Evolutionary conservation across 2,888 invertebrate genomes (phyloP).

Genomic region (Phengaris arion): DNA sequence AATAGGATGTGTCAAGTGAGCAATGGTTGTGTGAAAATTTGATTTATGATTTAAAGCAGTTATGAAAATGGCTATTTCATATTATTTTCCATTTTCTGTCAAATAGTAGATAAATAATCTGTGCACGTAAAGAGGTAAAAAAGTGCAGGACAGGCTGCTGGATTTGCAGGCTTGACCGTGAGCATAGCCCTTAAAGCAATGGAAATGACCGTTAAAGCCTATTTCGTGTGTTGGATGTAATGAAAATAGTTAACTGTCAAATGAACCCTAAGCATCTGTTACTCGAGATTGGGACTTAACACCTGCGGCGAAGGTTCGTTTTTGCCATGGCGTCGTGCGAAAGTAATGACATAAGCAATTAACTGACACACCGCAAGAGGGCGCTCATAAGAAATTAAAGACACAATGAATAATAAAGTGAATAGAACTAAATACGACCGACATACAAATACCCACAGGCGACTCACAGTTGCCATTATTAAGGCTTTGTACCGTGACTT

Average conservation of each 20-base stretch:
- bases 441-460: conserved; percentile 31
- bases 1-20: no score
- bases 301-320: not conserved
- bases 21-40: no score
- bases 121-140: not conserved
- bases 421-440: conserved; percentile 44
- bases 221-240: conserved; percentile 20
- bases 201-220: conserved; percentile 19
- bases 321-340: not conserved
- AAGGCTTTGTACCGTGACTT: conserved; percentile 21
- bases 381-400: conserved; percentile 41
- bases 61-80: not conserved
- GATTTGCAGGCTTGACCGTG: no score
- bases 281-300: not conserved
- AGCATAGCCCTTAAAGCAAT: not conserved
- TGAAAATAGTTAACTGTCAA: conserved; percentile 20
- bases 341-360: conserved; percentile 37
- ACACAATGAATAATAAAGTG: conserved; percentile 40
- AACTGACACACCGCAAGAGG: conserved; percentile 38
- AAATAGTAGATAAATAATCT: conserved; percentile 9
- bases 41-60: not conserved
- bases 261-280: conserved; percentile 8
- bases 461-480: conserved; percentile 29
- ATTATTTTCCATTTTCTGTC: not conserved
- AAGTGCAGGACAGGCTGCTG: no score